phyloP scores from a whole-genome alignment of 2,113 vertebrate species.

The Hyperoodon ampullatus region DNA sequence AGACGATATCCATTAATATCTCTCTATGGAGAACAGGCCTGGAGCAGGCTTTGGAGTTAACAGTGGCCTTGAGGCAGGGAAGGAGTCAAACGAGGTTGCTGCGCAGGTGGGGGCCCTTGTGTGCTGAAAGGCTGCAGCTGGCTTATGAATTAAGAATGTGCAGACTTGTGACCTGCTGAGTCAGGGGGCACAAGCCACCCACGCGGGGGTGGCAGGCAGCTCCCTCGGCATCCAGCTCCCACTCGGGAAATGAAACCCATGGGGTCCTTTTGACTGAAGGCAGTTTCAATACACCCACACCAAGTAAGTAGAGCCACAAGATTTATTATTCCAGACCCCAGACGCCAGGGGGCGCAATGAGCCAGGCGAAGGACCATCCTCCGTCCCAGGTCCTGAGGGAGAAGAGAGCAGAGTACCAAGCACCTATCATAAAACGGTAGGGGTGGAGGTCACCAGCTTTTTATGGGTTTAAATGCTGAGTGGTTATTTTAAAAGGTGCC shows the following conservation, averaged over 20 bases:
- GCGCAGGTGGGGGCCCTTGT: background rate
- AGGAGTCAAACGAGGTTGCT: background rate
- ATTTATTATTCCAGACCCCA: background rate
- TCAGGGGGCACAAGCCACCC: background rate
- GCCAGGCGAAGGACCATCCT: background rate
- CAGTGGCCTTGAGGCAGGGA: fast-evolving
- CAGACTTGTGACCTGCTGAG: no score
- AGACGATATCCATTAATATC: fast-evolving
- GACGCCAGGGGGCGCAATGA: background rate
- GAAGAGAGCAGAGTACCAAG: background rate
- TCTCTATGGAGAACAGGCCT: no score
- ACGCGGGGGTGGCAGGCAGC: background rate
- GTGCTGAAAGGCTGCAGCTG: background rate
- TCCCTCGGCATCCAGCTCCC: background rate
- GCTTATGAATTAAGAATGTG: background rate
- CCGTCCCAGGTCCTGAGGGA: background rate
- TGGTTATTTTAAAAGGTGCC: background rate
- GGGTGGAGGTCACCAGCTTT: fast-evolving
- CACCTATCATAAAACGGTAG: background rate
- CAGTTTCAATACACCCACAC: background rate
- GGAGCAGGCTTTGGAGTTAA: background rate
- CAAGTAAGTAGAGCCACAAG: background rate
- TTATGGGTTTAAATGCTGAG: background rate
- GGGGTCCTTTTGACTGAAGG: background rate
- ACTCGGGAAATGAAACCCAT: background rate